A percentile compares a stretch with the other conserved stretches of the same genome.
These are phyloP conservation scores for Pristionchus pacificus DNA, from an alignment of 1,140 invertebrate species.

Conservation along the genomic window DNA sequence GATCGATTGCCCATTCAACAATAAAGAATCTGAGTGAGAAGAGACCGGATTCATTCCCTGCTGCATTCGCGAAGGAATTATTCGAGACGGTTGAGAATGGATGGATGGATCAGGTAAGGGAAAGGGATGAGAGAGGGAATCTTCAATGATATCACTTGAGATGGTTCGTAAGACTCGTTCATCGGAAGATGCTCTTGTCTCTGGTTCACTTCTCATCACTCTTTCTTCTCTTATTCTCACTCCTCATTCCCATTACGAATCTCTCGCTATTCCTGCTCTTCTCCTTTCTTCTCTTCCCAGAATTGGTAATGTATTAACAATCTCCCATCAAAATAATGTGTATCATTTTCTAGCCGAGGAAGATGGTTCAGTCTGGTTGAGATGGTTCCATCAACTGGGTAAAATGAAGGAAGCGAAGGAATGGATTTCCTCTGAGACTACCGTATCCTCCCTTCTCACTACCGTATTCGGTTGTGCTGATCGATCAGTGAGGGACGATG, in stretches of 20 bases:
- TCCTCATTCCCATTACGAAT: slow-evolving; percentile 8
- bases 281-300: slow-evolving; percentile 26
- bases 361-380: slow-evolving; percentile 29
- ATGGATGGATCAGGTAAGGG: not conserved
- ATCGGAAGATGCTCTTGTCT: not conserved
- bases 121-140: not conserved
- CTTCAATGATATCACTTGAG: not conserved
- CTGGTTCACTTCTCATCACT: slow-evolving; percentile 7
- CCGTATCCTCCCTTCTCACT: not conserved
- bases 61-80: not conserved
- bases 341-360: slow-evolving; percentile 19
- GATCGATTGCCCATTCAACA: too few species aligned
- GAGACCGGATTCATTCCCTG: not conserved
- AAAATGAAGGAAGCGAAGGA: slow-evolving; percentile 15
- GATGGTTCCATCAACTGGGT: slow-evolving; percentile 17
- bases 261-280: slow-evolving; percentile 22
- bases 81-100: not conserved
- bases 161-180: not conserved
- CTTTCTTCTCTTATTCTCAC: slow-evolving; percentile 5
- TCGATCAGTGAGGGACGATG: slow-evolving; percentile 21
- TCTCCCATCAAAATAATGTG: not conserved
- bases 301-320: slow-evolving; percentile 20
- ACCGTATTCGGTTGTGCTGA: slow-evolving; percentile 10
- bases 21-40: too few species aligned
- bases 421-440: slow-evolving; percentile 13